Base-by-base conservation (phyloP, 2,888 invertebrate genomes). In the Lamproptera curius region DNA sequence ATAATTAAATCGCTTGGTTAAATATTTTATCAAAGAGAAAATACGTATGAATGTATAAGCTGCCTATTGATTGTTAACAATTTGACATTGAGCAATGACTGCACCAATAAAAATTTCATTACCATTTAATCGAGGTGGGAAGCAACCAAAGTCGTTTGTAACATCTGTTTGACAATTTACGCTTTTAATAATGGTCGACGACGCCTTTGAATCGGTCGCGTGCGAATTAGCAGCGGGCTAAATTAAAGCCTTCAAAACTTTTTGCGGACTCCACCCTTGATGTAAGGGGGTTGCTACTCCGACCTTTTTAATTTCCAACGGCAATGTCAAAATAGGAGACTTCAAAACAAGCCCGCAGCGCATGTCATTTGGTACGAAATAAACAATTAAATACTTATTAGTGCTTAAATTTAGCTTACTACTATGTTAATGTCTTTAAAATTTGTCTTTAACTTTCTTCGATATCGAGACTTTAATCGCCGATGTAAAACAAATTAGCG, bases 141-240 rank as follows among this genome's bases (percentile, higher is more conserved):
- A 68, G 67, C 67, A 63, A 73, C 71, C 67, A 57, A 70, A 76
- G 82, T 73, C 84, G 78, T 85, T 85, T 65, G 66, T 61, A 72
- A 75, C 85, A 85, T 79, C 85, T 85, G 86, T 78, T 82, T 82
- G 84, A 83, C 82, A 84, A 85, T 84, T 85, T 84, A 85, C 85
- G 86, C 81, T 77, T 83, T 84, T 84, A 85, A 85, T 86, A 85
- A 85, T 83, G 77, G 84, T 74, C 70, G 73, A 60, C 70, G 66
- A 60, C 69, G 83, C 81, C 81, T 82, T 81, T 81, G 81, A 84
- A 82, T 80, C 73, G 83, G 77, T 76, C 72, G 78, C 74, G 74
- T 74, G 68, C 76, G 77, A 85, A 85, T 85, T 84, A 85, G 82
- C 83, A 76, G 65, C 73, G 57, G 62, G 76, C 77, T 70, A 81